Conservation (phyloP, 2,888 invertebrate genomes). For the Athrips mouffetella region DNA sequence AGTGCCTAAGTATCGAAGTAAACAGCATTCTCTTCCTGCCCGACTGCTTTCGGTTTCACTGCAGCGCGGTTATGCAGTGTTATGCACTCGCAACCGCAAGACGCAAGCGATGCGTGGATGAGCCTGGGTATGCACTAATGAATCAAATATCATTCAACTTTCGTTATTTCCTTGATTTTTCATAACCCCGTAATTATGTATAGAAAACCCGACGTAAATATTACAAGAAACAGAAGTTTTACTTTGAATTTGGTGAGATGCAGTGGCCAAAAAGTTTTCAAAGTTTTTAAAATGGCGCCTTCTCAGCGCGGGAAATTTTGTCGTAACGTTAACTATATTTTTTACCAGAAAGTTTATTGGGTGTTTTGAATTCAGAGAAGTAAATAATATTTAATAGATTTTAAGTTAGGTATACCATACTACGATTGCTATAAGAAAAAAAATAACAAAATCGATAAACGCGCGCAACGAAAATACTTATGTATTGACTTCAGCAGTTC, state of each 20-base stretch:
- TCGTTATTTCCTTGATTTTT: background rate
- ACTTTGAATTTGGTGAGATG: background rate
- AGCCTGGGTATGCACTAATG: conserved; percentile 11
- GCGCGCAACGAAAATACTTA: conserved; percentile 13
- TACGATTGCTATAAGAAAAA: too few species aligned
- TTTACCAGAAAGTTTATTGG: too few species aligned
- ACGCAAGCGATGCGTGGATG: conserved; percentile 10
- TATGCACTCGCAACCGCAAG: conserved; percentile 7
- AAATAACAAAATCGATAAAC: conserved; percentile 18
- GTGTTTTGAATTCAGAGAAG: too few species aligned
- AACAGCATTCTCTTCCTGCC: conserved; percentile 21
- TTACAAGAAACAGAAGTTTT: too few species aligned
- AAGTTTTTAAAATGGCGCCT: background rate
- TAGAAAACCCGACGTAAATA: too few species aligned
- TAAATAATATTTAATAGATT: too few species aligned
- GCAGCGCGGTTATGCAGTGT: conserved; percentile 13
- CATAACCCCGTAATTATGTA: too few species aligned
- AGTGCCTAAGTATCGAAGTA: background rate
- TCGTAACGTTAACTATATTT: background rate
- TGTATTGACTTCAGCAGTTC: conserved; percentile 12
- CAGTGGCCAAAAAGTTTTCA: background rate
- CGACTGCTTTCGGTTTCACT: conserved; percentile 25
- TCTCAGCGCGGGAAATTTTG: background rate
- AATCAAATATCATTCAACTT: conserved; percentile 7
- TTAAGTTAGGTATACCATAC: too few species aligned